Evolutionary conservation across 2,888 invertebrate genomes (phyloP).

Genomic region (Teinopalpus imperialis): DNA sequence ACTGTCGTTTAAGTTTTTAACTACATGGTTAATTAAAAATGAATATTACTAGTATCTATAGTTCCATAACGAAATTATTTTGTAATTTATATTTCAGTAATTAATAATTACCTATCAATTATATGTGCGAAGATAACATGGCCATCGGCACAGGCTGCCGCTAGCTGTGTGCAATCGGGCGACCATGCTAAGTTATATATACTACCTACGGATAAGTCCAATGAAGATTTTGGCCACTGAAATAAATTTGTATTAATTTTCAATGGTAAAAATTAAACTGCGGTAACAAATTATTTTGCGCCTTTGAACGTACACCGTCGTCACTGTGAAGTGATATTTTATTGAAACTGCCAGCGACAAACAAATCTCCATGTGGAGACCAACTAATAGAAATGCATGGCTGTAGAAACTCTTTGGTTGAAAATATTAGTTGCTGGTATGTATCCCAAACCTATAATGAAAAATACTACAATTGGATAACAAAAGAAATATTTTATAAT

Average conservation of each 20-base stretch:
- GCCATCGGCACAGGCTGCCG: conserved; percentile 96
- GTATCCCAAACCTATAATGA: conserved; percentile 91
- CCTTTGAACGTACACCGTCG: conserved; percentile 94
- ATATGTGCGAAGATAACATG: conserved; percentile 95
- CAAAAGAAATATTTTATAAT: neutral
- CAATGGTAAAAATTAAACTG: too few relatives aligned
- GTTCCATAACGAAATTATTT: too few relatives aligned
- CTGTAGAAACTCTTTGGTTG: conserved; percentile 92
- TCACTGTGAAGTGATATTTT: conserved; percentile 95
- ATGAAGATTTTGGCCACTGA: conserved; percentile 86
- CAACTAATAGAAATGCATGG: conserved; percentile 96
- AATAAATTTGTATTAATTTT: conserved; percentile 12
- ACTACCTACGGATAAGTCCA: conserved; percentile 82
- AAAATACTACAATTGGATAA: neutral
- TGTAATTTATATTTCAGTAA: too few relatives aligned
- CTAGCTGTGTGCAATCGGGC: conserved; percentile 96
- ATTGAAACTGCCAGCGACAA: conserved; percentile 96
- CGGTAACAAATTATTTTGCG: too few relatives aligned
- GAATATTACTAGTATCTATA: too few relatives aligned
- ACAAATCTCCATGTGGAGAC: conserved; percentile 94
- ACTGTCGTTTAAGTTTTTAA: too few relatives aligned
- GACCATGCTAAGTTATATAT: conserved; percentile 96
- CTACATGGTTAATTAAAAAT: too few relatives aligned
- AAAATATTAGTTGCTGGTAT: conserved; percentile 93
- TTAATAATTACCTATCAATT: conserved; percentile 85